These are phyloP conservation scores for Pollimyrus isidori DNA, from an alignment of 2,113 vertebrate genomes.

Conservation along the genomic window DNA sequence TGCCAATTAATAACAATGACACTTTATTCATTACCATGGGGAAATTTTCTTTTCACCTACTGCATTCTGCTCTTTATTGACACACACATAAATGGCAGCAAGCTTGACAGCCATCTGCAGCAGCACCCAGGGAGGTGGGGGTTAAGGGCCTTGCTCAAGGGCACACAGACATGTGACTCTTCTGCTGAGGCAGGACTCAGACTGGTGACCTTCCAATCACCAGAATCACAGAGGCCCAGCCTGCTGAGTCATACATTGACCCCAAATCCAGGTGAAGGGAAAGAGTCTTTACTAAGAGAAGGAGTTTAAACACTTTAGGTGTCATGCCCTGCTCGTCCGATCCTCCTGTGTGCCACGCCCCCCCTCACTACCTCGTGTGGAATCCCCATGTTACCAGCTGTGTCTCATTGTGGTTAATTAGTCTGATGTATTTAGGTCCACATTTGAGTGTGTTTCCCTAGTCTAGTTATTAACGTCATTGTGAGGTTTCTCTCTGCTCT, in stretches of 20 bases:
- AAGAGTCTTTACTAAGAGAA: background rate
- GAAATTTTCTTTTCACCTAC: background rate
- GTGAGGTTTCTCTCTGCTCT: too few species aligned
- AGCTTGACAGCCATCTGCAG: background rate
- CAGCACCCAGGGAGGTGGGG: background rate
- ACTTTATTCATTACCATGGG: background rate
- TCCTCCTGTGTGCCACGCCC: too few species aligned
- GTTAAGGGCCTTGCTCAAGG: background rate
- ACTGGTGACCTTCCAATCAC: background rate
- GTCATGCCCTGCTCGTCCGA: too few species aligned
- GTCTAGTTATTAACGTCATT: too few species aligned
- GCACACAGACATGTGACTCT: background rate
- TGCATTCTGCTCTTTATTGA: background rate
- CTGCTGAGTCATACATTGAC: background rate
- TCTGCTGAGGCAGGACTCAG: background rate
- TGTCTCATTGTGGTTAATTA: too few species aligned
- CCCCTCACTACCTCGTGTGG: too few species aligned
- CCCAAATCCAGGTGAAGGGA: background rate
- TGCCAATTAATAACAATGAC: background rate
- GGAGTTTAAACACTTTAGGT: background rate
- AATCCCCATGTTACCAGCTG: too few species aligned
- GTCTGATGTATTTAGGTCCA: too few species aligned
- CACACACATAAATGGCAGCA: background rate
- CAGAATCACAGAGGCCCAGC: background rate
- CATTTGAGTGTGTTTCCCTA: too few species aligned